Base-by-base conservation (phyloP, 2,113 vertebrate genomes). In the Dolichotis patagonum region DNA sequence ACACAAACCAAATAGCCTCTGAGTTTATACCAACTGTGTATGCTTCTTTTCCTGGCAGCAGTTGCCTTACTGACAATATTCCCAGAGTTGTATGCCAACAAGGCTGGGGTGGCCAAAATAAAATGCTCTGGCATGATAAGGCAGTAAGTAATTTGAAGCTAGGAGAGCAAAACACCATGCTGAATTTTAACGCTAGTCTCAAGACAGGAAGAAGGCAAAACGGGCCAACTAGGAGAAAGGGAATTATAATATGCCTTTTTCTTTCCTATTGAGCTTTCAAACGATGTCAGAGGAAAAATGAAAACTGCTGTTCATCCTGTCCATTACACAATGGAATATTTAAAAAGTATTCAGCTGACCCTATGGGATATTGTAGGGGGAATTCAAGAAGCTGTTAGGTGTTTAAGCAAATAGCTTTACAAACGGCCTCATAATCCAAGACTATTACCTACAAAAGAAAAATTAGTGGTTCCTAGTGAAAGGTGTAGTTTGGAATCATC, bases 71-170 rank as follows among this genome's bases (percentile, higher is more conserved):
- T 97, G 95, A 97, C 67, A 82, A 24, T 94, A 94, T 97, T 97
- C 96, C 96, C 96, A 96, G 96, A 89, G 86, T 63, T 84, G 24
- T 87, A n/a, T 96, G 97, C 97, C 98, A 98, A 43, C 86, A 62
- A 94, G 88, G 28, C 95, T 85, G 38, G 73, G 41, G 54, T 65
- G 83, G 90, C 88, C 92, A 97, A 96, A 94, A 97, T 78, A 93
- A 97, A 97, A 97, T 87, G 91, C 75, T 78, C 91, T 97, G 95
- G 96, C 86, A 82, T 75, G 84, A 88, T 97, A 97, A 97, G 86
- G 69, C 96, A 94, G 96, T 98, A 96, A 98, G 95, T 97, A 97
- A 97, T 95, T 96, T 96, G 94, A 97, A 96, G 46, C 92, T 91
- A 17, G n/a, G 96, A 96, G 71, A 86, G 77, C 92, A 87, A 91